Evolutionary conservation across 2,888 invertebrate species (phyloP).

Genomic region (Microctonus brassicae): DNA sequence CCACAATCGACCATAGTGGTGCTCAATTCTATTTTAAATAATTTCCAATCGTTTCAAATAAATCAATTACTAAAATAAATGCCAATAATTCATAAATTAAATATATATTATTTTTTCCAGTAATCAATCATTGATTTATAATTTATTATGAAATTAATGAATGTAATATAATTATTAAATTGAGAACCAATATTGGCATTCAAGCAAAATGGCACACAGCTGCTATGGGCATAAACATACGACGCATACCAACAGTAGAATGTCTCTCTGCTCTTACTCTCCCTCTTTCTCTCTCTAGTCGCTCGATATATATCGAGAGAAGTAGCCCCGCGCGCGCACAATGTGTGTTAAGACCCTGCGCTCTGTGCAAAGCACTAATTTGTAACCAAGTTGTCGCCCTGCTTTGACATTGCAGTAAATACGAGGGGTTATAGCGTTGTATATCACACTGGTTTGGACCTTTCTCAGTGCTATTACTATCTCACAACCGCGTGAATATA

Average conservation of each 20-base stretch:
- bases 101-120: not conserved
- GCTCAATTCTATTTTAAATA: slow-evolving; percentile 51
- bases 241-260: slow-evolving; percentile 52
- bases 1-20: slow-evolving; percentile 55
- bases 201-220: slow-evolving; percentile 61
- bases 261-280: no score
- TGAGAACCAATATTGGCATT: slow-evolving; percentile 69
- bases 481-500: no score
- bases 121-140: not conserved
- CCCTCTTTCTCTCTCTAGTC: slow-evolving; percentile 41
- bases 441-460: slow-evolving; percentile 61
- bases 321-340: not conserved
- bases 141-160: not conserved
- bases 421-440: slow-evolving; percentile 66
- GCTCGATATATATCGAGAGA: slow-evolving; percentile 39
- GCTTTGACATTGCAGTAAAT: slow-evolving; percentile 69
- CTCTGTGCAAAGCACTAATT: slow-evolving; percentile 65
- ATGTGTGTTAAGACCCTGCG: slow-evolving; percentile 31
- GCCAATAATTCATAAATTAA: no score
- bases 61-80: no score
- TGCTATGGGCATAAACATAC: slow-evolving; percentile 67
- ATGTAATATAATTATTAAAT: slow-evolving; percentile 61
- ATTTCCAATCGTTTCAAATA: not conserved
- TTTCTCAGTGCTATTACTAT: not conserved
- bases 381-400: slow-evolving; percentile 69